phyloP scores from a whole-genome alignment of 2,888 invertebrate genomes.

The Trilocha varians region DNA sequence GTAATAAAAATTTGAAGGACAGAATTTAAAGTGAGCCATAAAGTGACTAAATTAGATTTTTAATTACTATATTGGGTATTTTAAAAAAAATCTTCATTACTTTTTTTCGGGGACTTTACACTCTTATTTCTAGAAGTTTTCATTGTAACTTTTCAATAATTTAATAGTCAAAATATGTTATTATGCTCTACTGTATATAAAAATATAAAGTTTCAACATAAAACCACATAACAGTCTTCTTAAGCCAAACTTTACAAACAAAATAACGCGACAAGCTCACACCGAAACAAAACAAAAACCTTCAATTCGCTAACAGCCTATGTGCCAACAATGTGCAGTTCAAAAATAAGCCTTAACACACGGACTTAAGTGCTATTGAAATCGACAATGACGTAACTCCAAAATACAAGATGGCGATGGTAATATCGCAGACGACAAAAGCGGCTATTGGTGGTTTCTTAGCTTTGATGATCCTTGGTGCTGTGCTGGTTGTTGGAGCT shows the following conservation, averaged over 20 bases:
- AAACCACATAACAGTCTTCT: too few species aligned
- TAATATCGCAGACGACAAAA: constrained; percentile 66
- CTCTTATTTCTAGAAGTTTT: too few species aligned
- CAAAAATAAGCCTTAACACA: neutral
- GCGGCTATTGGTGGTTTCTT: constrained; percentile 62
- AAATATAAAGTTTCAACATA: too few species aligned
- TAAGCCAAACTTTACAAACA: neutral
- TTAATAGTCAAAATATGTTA: too few species aligned
- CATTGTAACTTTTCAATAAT: too few species aligned
- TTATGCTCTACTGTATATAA: too few species aligned
- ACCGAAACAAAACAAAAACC: neutral
- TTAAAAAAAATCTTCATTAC: too few species aligned
- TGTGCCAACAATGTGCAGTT: neutral
- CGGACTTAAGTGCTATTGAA: neutral
- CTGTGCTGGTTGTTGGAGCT: constrained; percentile 59
- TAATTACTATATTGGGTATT: too few species aligned
- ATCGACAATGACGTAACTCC: constrained; percentile 44
- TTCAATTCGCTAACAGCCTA: neutral
- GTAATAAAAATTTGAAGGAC: too few species aligned
- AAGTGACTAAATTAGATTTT: too few species aligned
- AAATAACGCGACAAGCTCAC: neutral
- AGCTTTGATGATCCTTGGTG: constrained; percentile 62
- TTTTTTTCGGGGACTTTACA: too few species aligned
- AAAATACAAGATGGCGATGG: constrained; percentile 60
- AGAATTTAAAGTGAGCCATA: too few species aligned